Evolutionary conservation across 2,888 invertebrate genomes (phyloP), one percentile per base, ranked within the genome.

Genomic region (Hydropsyche betteni): DNA sequence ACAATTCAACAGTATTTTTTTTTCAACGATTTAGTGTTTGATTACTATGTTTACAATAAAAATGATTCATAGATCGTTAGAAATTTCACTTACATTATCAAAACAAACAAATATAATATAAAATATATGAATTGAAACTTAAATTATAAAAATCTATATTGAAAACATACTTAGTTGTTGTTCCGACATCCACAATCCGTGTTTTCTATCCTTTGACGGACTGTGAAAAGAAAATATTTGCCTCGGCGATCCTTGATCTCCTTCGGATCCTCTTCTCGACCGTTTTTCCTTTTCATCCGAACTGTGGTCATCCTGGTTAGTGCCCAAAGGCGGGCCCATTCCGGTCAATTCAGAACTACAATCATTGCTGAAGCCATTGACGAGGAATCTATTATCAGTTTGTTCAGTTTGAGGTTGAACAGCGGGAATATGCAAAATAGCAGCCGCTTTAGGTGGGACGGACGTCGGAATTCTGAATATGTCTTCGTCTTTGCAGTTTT

Each of bases 401-500:
- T 68, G 75, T 36, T 58, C 75, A n/a, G 69, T 50, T 6, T n/a
- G 24, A 38, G 12, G 36, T 14, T 44, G 14, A 10, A 24, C 69
- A 5, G 75, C 80, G 76, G 90, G 88, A 77, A 91, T 89, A 78
- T 90, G 90, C 68, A 90, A 81, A 44, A 90, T 81, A 3, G 90
- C 90, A 0, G 90, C 90, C 0, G 90, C 90, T 83, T 91, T 90
- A 0, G 90, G 89, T 6, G 90, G 89, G 77, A 90, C 87, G 78
- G 85, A 85, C 51, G 87, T 85, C 0, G 90, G 90, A 68, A 86
- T 82, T 53, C 85, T 77, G 53, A 78, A 76, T 24, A 87, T 78
- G 77, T 86, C 72, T 16, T 79, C 77, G 55, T 76, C 74, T 16
- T 76, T 76, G 34, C 34, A 10, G 10, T 36, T 36, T 12, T 86